A percentile compares a stretch with the other conserved stretches of the same genome.
Evolutionary conservation across 2,888 invertebrate species (phyloP).

Genomic region (Sepiola atlantica): DNA sequence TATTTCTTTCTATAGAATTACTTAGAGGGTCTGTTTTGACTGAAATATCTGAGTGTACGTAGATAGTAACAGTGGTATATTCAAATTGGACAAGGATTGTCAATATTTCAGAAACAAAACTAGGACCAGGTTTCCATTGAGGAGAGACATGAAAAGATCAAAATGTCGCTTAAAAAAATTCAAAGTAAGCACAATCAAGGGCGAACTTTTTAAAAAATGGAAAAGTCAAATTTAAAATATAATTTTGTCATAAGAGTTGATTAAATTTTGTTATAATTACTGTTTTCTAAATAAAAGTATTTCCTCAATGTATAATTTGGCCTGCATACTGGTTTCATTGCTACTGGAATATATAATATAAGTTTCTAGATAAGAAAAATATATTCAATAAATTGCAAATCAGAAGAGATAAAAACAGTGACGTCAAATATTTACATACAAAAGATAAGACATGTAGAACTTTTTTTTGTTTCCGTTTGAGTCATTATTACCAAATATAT

Average conservation of each 20-base stretch:
- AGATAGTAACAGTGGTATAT: too few relatives aligned
- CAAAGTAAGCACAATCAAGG: not conserved
- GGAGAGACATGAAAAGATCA: not conserved
- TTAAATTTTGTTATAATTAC: not conserved
- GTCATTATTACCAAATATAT: not conserved
- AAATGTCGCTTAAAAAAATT: not conserved
- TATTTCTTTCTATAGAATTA: too few relatives aligned
- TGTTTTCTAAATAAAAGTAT: not conserved
- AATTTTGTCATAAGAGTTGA: not conserved
- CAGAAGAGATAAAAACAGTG: too few relatives aligned
- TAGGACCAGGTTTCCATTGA: not conserved
- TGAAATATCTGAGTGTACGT: too few relatives aligned
- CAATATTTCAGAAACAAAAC: too few relatives aligned
- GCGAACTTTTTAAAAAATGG: rapidly evolving
- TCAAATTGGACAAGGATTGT: too few relatives aligned
- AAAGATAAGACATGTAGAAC: not conserved
- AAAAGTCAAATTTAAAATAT: not conserved
- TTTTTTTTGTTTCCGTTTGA: not conserved
- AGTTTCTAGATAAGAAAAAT: too few relatives aligned
- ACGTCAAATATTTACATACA: not conserved
- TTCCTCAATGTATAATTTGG: not conserved
- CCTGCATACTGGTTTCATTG: not conserved
- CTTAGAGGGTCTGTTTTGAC: too few relatives aligned
- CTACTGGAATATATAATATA: not conserved
- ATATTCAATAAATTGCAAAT: too few relatives aligned